phyloP scores from a whole-genome alignment of 2,888 invertebrate genomes.

The Julus scandinavius region DNA sequence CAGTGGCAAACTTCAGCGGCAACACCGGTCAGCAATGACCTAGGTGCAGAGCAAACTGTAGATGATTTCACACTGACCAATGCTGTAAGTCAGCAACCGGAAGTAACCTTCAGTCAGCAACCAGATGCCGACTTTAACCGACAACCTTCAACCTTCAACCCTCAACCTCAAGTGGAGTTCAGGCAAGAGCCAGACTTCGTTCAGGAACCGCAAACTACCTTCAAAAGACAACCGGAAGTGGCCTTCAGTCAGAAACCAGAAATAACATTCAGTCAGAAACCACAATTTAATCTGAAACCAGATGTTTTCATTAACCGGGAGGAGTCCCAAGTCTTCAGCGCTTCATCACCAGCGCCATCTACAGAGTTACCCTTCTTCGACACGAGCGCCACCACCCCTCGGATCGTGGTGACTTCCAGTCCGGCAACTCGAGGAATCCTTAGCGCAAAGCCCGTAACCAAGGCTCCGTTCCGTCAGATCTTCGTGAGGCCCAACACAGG shows the following conservation, averaged over 20 bases:
- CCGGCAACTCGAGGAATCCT: constrained; percentile 7
- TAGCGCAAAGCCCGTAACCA: not conserved
- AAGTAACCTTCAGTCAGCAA: not conserved
- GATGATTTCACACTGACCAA: not conserved
- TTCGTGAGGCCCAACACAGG: not conserved
- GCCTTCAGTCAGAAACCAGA: not conserved
- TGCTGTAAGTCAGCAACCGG: constrained; percentile 3
- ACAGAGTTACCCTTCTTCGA: not conserved
- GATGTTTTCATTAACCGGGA: not conserved
- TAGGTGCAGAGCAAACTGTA: not conserved
- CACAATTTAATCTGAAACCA: not conserved
- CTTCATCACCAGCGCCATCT: not conserved
- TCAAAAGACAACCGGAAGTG: not conserved
- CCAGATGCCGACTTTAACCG: no score
- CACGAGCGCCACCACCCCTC: constrained; percentile 2
- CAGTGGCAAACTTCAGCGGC: not conserved
- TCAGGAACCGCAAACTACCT: no score
- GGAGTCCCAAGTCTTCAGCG: not conserved
- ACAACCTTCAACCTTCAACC: no score
- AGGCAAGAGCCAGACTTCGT: no score
- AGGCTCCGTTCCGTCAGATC: not conserved
- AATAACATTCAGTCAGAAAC: not conserved
- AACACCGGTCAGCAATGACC: not conserved
- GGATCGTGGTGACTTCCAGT: not conserved
- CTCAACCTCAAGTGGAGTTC: no score